These are phyloP conservation scores for Paedocypris sp. DNA, from an alignment of 2,113 vertebrate species.

Conservation along the genomic window DNA sequence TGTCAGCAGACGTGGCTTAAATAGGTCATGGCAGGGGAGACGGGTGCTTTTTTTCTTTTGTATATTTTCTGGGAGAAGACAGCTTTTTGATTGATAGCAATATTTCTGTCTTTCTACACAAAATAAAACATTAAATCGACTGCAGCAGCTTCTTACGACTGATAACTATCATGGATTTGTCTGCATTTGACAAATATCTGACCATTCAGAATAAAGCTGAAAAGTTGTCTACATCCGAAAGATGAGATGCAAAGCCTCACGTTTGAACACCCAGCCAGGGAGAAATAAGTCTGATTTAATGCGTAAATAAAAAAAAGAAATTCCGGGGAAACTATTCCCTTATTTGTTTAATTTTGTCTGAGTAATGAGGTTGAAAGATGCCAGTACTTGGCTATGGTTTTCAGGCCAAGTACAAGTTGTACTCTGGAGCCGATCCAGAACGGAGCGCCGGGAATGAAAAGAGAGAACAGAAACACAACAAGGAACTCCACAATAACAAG, in stretches of 20 bases:
- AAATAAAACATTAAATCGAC: too few relatives aligned
- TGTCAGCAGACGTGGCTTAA: slow-evolving; percentile 48
- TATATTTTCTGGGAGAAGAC: slow-evolving; percentile 54
- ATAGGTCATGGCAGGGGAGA: slow-evolving; percentile 59
- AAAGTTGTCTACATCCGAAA: too few relatives aligned
- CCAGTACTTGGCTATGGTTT: slow-evolving; percentile 32
- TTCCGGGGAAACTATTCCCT: background rate
- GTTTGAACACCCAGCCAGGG: too few relatives aligned
- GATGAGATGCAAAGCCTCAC: too few relatives aligned
- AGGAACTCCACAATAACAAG: background rate
- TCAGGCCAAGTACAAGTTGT: slow-evolving; percentile 53
- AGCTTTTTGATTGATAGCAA: too few relatives aligned
- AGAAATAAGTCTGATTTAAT: background rate
- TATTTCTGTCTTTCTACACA: too few relatives aligned
- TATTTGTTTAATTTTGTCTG: slow-evolving; percentile 17
- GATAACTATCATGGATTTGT: too few relatives aligned
- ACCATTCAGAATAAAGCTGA: too few relatives aligned
- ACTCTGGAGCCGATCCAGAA: slow-evolving; percentile 39
- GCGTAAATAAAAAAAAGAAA: background rate
- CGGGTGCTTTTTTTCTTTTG: slow-evolving; percentile 55
- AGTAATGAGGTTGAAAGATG: slow-evolving; percentile 32
- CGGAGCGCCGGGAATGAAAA: slow-evolving; percentile 31
- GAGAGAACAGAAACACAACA: slow-evolving; percentile 11
- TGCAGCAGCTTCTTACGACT: too few relatives aligned
- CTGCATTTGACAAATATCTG: too few relatives aligned